These are phyloP conservation scores for Halichoeres trimaculatus DNA, from an alignment of 2,113 vertebrate species.

Conservation along the genomic window DNA sequence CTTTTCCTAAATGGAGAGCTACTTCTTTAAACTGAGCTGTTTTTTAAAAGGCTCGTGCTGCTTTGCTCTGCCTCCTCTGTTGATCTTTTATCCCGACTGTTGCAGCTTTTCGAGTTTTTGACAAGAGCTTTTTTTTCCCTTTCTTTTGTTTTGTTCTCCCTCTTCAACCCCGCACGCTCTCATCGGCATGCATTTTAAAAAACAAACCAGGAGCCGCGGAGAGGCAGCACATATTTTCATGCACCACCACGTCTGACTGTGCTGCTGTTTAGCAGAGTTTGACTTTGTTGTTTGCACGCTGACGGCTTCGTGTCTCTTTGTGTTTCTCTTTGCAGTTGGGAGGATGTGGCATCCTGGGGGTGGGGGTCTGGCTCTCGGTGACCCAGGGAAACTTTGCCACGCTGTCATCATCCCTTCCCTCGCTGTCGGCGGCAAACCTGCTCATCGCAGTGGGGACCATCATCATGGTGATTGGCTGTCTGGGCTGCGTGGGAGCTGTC, in stretches of 20 bases:
- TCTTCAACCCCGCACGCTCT: not conserved
- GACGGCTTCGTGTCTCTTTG: constrained; percentile 37
- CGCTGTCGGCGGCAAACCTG: constrained; percentile 96
- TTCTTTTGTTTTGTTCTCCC: not conserved
- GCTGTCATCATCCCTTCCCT: constrained; percentile 94
- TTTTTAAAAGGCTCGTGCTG: not conserved
- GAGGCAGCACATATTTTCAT: constrained; percentile 4
- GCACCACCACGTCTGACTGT: not conserved
- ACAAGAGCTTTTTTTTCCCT: not conserved
- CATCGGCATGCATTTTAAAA: constrained; percentile 9
- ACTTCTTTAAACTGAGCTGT: not conserved
- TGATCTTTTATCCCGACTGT: not conserved
- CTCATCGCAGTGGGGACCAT: constrained; percentile 92
- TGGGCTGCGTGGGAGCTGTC: constrained; percentile 97
- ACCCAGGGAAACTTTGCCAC: constrained; percentile 94
- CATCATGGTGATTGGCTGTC: constrained; percentile 97
- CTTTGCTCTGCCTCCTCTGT: not conserved
- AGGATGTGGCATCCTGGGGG: constrained; percentile 84
- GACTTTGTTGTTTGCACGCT: constrained; percentile 12
- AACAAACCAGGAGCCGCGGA: not conserved
- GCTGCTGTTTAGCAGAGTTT: not conserved
- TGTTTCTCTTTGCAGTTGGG: constrained; percentile 75
- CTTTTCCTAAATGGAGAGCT: not conserved
- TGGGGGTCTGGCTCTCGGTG: constrained; percentile 86
- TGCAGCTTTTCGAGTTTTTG: not conserved